A percentile compares a stretch with the other conserved stretches of the same genome.
These are phyloP conservation scores for Triplophysa siluroides DNA, from an alignment of 2,113 vertebrate genomes.

Conservation along the genomic window DNA sequence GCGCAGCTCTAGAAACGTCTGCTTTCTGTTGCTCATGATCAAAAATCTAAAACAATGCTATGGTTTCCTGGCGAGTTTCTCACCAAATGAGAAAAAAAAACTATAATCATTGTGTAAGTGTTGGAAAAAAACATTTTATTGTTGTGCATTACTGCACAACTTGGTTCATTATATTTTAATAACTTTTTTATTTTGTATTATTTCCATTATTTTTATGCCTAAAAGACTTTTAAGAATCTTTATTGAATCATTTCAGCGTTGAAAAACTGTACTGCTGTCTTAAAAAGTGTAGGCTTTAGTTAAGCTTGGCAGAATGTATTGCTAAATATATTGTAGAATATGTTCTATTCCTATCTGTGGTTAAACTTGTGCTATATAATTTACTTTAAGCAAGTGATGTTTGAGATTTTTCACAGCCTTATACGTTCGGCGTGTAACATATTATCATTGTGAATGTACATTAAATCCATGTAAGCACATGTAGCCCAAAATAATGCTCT, in stretches of 20 bases:
- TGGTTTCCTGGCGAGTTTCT: not conserved
- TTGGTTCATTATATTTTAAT: not conserved
- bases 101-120: too few species aligned
- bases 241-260: not conserved
- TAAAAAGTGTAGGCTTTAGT: slow-evolving; percentile 7
- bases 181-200: too few species aligned
- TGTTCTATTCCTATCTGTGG: slow-evolving; percentile 17
- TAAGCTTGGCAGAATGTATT: not conserved
- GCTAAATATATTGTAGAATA: slow-evolving; percentile 21
- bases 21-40: too few species aligned
- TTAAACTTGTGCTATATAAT: slow-evolving; percentile 22
- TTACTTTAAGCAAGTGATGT: slow-evolving; percentile 18
- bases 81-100: not conserved
- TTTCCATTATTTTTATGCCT: not conserved
- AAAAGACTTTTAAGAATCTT: not conserved
- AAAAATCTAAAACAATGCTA: too few species aligned
- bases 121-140: not conserved
- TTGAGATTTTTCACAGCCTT: not conserved
- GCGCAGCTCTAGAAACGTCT: too few species aligned
- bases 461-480: slow-evolving; percentile 7
- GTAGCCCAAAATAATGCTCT: not conserved
- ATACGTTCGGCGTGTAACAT: not conserved
- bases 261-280: not conserved
- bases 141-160: not conserved
- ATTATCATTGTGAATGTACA: slow-evolving; percentile 9